phyloP scores from a whole-genome alignment of 2,888 invertebrate species.

The Pandemis corylana region DNA sequence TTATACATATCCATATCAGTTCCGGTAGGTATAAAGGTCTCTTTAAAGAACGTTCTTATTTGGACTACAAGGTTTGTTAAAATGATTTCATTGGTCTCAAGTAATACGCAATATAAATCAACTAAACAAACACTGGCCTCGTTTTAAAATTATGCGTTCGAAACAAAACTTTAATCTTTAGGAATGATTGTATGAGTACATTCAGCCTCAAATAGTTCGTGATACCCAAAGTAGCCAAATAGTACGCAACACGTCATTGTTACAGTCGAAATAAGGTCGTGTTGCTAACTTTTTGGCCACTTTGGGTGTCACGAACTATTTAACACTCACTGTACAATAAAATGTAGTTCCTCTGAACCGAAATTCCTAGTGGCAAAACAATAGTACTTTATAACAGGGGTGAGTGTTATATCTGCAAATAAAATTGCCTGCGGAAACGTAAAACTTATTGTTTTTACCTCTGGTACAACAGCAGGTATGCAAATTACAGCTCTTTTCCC shows the following conservation, averaged over 20 bases:
- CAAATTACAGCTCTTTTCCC: neutral
- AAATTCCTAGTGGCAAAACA: no score
- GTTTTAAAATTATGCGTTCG: neutral
- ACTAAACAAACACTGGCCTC: neutral
- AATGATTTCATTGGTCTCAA: neutral
- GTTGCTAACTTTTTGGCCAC: no score
- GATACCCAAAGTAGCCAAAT: no score
- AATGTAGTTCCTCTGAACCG: no score
- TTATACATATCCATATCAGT: constrained; percentile 16
- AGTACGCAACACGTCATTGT: no score
- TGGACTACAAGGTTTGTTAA: neutral
- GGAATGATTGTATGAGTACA: no score
- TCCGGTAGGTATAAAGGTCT: neutral
- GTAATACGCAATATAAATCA: neutral
- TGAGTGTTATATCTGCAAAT: no score
- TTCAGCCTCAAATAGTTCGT: no score
- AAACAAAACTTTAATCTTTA: neutral
- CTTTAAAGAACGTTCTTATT: neutral
- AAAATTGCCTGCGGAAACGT: neutral
- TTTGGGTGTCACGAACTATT: no score
- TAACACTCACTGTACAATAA: no score
- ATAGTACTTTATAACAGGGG: no score
- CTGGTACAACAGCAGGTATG: neutral
- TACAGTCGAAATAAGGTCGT: no score
- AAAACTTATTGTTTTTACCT: neutral